Base-by-base conservation (phyloP, 2,888 invertebrate genomes). In the Netelia fuscicornis region DNA sequence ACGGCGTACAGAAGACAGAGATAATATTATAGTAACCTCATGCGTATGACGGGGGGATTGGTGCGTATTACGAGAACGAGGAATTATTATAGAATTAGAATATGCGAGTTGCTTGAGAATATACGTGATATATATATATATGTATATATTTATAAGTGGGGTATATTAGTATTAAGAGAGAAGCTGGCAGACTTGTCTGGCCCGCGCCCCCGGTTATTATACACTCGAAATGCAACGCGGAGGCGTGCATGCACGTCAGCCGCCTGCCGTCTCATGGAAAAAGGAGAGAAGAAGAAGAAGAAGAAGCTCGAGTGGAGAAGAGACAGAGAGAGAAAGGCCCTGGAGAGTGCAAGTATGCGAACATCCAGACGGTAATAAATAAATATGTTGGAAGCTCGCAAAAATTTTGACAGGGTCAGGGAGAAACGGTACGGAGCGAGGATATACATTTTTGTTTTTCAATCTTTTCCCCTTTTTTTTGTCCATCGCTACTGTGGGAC, bases 141-240 rank as follows among this genome's bases (percentile, higher is more conserved):
- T n/a, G n/a, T 67, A 58, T 44, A 70, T 54, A 10, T 75, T 44
- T 44, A 77, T 71, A 67, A 52, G 44, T 75, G 76, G 71, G 74
- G 67, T 83, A 86, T 87, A 89, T 89, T 87, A 89, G 87, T 89
- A 88, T 86, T 87, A 79, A 86, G 83, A 86, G 83, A 64, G 84
- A 87, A 85, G 81, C 87, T 89, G 87, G 80, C 82, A 81, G 79
- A 83, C 75, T 76, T 70, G 75, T 82, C 80, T 82, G 84, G 70
- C 44, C 86, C 81, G 81, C 85, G 85, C 83, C 83, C 79, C 80
- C 85, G 85, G 83, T 85, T 85, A 85, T 85, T 85, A 85, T 85
- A 85, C 85, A 83, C 80, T 85, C 83, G 76, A 85, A 77, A 83
- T 85, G 79, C 85, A 85, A 76, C 85, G 83, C 80, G 80, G 76